A percentile compares a stretch with the other conserved stretches of the same genome.
Evolutionary conservation across 2,797 vertebrate genomes (phyloP).

Genomic region (Sebastes nivosus): DNA sequence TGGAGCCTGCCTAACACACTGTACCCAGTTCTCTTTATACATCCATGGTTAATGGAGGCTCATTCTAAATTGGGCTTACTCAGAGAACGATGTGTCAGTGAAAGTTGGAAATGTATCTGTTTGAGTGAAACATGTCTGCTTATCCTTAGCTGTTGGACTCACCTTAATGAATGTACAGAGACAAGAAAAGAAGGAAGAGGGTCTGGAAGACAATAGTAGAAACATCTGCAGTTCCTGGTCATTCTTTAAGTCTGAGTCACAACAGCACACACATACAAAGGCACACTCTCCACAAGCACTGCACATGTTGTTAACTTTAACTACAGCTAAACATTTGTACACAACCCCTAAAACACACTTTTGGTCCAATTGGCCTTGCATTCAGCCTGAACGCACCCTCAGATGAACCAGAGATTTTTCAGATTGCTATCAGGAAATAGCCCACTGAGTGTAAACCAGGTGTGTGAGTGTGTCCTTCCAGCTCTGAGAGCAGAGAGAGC

Average conservation of each 20-base stretch:
- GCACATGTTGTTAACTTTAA: background rate
- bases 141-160: background rate
- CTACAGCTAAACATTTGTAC: background rate
- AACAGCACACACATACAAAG: background rate
- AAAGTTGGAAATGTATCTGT: background rate
- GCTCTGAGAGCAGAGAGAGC: conserved; percentile 35
- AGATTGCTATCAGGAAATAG: background rate
- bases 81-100: background rate
- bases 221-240: background rate
- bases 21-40: no score
- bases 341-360: background rate
- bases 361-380: background rate
- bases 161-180: background rate
- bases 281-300: background rate
- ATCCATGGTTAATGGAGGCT: background rate
- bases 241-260: background rate
- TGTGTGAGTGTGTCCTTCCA: conserved; percentile 35
- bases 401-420: background rate
- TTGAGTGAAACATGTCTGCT: background rate
- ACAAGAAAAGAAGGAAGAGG: background rate
- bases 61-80: background rate
- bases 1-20: no score
- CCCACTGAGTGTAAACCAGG: conserved; percentile 4
- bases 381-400: background rate
- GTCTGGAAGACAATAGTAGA: background rate